Base-by-base conservation (phyloP, 2,113 vertebrate genomes). In the Phalacrocorax carbo region DNA sequence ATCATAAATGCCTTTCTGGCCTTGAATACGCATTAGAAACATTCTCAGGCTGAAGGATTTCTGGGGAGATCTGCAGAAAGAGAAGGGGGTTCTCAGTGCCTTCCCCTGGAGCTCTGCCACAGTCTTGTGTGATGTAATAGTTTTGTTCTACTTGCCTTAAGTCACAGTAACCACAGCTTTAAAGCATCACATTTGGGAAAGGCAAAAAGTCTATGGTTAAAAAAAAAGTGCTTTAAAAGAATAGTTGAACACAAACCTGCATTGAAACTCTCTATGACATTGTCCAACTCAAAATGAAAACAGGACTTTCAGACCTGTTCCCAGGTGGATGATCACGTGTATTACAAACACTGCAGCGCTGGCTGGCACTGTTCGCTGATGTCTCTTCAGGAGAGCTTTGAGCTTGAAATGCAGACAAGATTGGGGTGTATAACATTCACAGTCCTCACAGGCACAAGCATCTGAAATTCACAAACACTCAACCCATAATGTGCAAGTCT, bases 401-500 rank as follows among this genome's bases (percentile, higher is more conserved):
- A 82, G 46, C 14, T 79, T 54, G 79, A 73, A 55, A 86, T 84
- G 55, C 57, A 46, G 26, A 38, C 25, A 15, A 38, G 12, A 17
- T 20, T n/a, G 42, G 17, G 55, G 38, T 4, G 10, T 44, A 10
- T 26, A 36, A 40, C 44, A 51, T 26, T 80, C 34, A 23, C 32
- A 44, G 10, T 38, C 21, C 70, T 58, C 83, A 71, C 51, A 60
- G 19, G 27, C 52, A 86, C 6, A 40, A 34, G 7, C 20, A 61
- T 9, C 49, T 78, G 54, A 82, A 82, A 60, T 18, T 22, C 44
- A 86, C 55, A 75, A 76, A 72, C 1, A 8, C 32, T 36, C 1
- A 1, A 26, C 11, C 44, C 22, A n/a, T n/a, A 42, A 0, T 0
- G 1, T 34, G 25, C 11, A 68, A 83, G 12, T 57, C 62, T 71